A percentile compares a stretch with the other conserved stretches of the same genome.
These are phyloP conservation scores for Lacerta viridis DNA, from an alignment of 2,797 vertebrate genomes.

Conservation along the genomic window DNA sequence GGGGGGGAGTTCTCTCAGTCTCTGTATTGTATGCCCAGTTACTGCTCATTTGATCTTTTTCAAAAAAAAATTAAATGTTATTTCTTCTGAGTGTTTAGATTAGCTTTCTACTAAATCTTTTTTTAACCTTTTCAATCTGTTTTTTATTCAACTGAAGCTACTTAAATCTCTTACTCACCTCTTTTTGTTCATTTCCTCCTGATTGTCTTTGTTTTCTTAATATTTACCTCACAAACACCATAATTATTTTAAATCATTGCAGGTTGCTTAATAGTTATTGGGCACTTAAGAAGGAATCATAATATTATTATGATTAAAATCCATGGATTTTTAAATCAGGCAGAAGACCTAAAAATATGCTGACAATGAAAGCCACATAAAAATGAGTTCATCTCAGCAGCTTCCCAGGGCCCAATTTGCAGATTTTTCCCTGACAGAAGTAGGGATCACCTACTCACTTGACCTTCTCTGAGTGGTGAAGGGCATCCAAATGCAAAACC, in stretches of 20 bases:
- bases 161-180: neutral
- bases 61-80: neutral
- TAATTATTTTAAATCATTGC: neutral
- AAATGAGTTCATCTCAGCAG: neutral
- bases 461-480: too few relatives aligned
- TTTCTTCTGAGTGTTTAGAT: neutral
- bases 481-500: too few relatives aligned
- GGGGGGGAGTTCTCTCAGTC: neutral
- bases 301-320: neutral
- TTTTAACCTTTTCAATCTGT: neutral
- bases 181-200: neutral
- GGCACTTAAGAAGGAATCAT: neutral
- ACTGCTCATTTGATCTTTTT: neutral
- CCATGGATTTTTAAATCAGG: neutral
- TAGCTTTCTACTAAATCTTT: constrained; percentile 3
- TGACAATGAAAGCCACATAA: neutral
- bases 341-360: neutral
- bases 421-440: neutral
- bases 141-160: neutral
- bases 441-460: too few relatives aligned
- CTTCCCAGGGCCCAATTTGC: neutral
- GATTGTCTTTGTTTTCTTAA: neutral
- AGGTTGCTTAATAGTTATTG: neutral
- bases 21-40: neutral
- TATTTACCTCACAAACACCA: neutral